These are phyloP conservation scores for Osmoderma eremita DNA, from an alignment of 2,888 invertebrate species.

Conservation along the genomic window DNA sequence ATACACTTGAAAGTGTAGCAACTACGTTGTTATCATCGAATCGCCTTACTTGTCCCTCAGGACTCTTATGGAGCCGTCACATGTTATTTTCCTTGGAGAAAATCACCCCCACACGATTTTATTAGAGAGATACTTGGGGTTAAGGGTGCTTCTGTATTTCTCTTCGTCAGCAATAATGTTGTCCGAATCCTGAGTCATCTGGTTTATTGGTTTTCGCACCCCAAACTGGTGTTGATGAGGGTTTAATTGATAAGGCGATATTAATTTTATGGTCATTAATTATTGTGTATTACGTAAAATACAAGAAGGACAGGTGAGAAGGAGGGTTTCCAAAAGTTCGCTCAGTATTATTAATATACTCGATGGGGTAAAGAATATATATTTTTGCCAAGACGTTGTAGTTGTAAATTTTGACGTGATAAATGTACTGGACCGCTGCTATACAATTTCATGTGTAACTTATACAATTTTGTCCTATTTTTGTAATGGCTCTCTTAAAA, in stretches of 20 bases:
- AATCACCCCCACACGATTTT: conserved; percentile 29
- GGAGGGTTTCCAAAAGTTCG: too few relatives aligned
- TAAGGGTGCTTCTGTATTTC: conserved; percentile 40
- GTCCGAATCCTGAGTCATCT: conserved; percentile 42
- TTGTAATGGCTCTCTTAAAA: too few relatives aligned
- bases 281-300: conserved; percentile 13
- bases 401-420: too few relatives aligned
- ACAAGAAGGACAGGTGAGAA: neutral
- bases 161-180: conserved; percentile 38
- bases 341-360: too few relatives aligned
- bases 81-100: conserved; percentile 36
- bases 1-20: neutral
- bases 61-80: conserved; percentile 14
- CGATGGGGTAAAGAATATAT: too few relatives aligned
- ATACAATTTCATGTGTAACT: too few relatives aligned
- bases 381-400: too few relatives aligned
- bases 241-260: conserved; percentile 38
- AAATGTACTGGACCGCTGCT: too few relatives aligned
- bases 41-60: neutral
- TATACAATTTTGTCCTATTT: too few relatives aligned
- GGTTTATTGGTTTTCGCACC: conserved; percentile 38
- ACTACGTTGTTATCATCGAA: too few relatives aligned
- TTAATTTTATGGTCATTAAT: conserved; percentile 36
- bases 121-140: conserved; percentile 38
- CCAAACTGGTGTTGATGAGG: conserved; percentile 37